Conservation (phyloP, 2,888 invertebrate species). For the Chrysotoxum bicinctum region DNA sequence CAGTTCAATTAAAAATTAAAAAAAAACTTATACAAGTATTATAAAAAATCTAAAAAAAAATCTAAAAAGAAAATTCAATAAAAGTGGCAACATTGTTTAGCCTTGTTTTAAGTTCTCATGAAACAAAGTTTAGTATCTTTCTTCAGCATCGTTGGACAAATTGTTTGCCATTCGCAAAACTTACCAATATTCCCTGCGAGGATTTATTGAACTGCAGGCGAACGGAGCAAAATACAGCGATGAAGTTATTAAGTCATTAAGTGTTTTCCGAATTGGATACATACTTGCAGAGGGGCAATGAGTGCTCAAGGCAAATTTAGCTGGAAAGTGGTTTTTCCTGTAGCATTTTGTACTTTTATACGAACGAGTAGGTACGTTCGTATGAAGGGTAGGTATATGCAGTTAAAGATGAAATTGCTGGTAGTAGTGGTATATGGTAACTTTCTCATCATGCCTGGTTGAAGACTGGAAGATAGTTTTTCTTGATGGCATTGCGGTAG, state of each 20-base stretch:
- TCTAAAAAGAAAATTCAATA: not conserved
- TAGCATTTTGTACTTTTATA: not conserved
- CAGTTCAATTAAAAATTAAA: too few relatives aligned
- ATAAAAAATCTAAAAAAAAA: not conserved
- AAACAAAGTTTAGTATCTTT: constrained; percentile 6
- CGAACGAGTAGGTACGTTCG: not conserved
- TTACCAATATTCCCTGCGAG: not conserved
- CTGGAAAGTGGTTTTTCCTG: constrained; percentile 41
- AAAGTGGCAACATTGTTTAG: not conserved
- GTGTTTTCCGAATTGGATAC: constrained; percentile 46
- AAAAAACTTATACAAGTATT: too few relatives aligned
- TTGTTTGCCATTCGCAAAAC: constrained; percentile 25
- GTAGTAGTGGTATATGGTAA: not conserved
- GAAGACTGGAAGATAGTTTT: not conserved
- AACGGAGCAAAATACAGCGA: not conserved
- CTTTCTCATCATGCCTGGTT: not conserved
- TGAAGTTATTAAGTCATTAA: constrained; percentile 58
- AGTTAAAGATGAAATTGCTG: not conserved
- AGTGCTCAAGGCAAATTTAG: not conserved
- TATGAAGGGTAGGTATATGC: not conserved
- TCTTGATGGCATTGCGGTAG: constrained; percentile 9
- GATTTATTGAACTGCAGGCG: constrained; percentile 1
- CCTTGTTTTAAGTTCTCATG: not conserved
- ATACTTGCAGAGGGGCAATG: not conserved
- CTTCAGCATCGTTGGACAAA: constrained; percentile 35